Evolutionary conservation across 1,140 invertebrate species (phyloP).

Genomic region (Zaprionus tsacasi): DNA sequence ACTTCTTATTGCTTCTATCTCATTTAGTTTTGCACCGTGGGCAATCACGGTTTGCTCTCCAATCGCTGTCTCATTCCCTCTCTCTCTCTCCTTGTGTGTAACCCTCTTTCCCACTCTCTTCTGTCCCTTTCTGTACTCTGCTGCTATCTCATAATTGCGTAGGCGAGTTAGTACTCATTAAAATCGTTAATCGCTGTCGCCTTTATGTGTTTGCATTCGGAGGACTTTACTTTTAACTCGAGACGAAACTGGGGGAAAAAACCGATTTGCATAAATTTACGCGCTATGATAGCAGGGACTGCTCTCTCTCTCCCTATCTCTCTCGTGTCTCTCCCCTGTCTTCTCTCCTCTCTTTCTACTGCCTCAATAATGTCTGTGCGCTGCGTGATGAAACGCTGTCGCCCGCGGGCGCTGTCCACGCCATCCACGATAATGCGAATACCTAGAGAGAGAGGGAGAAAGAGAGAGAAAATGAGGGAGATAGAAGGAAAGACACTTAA

Average conservation of each 20-base stretch:
- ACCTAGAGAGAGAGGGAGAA: not conserved
- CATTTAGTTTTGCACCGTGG: constrained; percentile 42
- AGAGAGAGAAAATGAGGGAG: not conserved
- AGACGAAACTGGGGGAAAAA: constrained; percentile 31
- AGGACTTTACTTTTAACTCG: constrained; percentile 74
- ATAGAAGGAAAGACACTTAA: constrained; percentile 48
- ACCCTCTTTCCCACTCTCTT: not conserved
- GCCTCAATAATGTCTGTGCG: constrained; percentile 23
- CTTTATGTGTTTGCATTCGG: constrained; percentile 61
- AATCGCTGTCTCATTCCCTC: not conserved
- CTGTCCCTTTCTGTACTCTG: not conserved
- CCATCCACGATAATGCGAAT: constrained; percentile 1
- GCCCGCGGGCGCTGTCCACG: constrained; percentile 46
- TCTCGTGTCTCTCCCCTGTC: not conserved
- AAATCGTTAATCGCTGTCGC: constrained; percentile 73
- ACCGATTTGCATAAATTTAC: constrained; percentile 78
- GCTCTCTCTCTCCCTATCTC: not conserved
- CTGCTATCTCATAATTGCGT: constrained; percentile 75
- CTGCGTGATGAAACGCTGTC: constrained; percentile 61
- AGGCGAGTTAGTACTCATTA: constrained; percentile 80
- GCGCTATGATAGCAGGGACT: constrained; percentile 58
- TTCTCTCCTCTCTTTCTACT: constrained; percentile 1
- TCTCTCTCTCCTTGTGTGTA: not conserved
- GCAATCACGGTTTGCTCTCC: constrained; percentile 50
- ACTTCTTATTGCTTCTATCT: constrained; percentile 8